Evolutionary conservation across 2,113 vertebrate species (phyloP).

Genomic region (Promerops cafer): DNA sequence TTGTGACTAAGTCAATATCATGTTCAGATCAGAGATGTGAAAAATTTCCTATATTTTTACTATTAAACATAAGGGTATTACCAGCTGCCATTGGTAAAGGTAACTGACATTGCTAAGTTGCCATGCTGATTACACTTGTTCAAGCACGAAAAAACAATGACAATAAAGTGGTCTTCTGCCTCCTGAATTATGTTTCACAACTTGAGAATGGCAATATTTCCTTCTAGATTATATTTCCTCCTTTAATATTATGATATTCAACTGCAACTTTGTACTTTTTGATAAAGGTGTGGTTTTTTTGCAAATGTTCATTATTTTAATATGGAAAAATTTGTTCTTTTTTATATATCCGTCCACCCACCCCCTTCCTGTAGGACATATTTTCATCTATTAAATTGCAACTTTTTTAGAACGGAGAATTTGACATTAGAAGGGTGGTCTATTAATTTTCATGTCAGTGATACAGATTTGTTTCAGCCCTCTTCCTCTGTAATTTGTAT

Average conservation of each 20-base stretch:
- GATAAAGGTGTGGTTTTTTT: not conserved
- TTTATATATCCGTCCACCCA: rapidly evolving
- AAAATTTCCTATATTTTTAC: not conserved
- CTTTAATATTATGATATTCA: not conserved
- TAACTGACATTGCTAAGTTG: not conserved
- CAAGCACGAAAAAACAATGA: not conserved
- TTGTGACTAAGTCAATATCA: not conserved
- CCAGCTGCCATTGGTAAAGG: not conserved
- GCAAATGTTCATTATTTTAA: not conserved
- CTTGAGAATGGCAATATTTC: not conserved
- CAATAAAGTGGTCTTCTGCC: not conserved
- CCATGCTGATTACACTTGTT: not conserved
- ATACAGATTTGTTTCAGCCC: not conserved
- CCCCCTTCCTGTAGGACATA: rapidly evolving
- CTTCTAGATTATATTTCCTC: not conserved
- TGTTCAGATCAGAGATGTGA: not conserved
- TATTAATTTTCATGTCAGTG: not conserved
- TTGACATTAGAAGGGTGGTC: not conserved
- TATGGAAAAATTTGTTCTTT: not conserved
- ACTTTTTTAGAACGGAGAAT: not conserved
- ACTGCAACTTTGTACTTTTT: not conserved
- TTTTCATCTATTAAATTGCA: not conserved
- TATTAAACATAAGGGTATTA: not conserved
- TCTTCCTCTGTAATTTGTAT: not conserved
- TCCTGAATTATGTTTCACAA: not conserved